These are phyloP conservation scores for Arrhopalites spinosus DNA, from an alignment of 2,888 invertebrate genomes.

Conservation along the genomic window DNA sequence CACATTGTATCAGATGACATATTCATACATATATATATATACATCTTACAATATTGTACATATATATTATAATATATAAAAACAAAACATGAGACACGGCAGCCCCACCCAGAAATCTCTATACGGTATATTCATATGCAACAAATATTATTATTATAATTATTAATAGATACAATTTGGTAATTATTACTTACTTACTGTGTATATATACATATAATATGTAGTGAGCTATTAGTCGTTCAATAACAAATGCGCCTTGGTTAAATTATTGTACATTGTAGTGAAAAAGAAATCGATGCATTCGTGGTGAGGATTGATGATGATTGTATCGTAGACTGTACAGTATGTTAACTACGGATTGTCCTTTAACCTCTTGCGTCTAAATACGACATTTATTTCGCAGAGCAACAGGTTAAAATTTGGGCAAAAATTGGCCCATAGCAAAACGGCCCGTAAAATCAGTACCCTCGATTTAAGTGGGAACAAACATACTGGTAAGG, in stretches of 20 bases:
- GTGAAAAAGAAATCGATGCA: background rate
- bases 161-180: too few species aligned
- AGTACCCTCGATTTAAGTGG: too few species aligned
- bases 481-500: too few species aligned
- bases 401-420: too few species aligned
- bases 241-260: constrained; percentile 19
- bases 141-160: background rate
- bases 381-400: too few species aligned
- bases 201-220: background rate
- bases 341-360: background rate
- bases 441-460: too few species aligned
- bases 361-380: too few species aligned
- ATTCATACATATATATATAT: background rate
- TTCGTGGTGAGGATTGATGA: background rate
- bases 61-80: background rate
- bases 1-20: background rate
- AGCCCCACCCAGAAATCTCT: constrained; percentile 28
- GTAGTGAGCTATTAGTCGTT: constrained; percentile 1
- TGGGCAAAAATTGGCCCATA: too few species aligned
- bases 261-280: constrained; percentile 14
- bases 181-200: too few species aligned
- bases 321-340: constrained; percentile 4
- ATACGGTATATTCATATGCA: constrained; percentile 2
- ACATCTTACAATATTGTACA: background rate
- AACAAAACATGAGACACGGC: background rate